Conservation (phyloP, 2,888 invertebrate genomes). For the Philaethria dido region DNA sequence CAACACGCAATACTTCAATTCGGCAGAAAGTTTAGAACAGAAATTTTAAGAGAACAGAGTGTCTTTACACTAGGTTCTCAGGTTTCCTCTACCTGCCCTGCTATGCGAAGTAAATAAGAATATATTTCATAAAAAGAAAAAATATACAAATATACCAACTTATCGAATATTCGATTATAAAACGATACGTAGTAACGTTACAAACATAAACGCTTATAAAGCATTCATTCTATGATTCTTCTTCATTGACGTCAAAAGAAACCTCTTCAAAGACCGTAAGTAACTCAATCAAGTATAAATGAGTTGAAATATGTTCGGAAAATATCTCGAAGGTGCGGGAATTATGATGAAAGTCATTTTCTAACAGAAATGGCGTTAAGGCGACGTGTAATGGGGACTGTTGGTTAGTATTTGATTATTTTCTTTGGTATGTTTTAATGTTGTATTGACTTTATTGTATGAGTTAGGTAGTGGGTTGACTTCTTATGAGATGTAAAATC, state of each 20-base stretch:
- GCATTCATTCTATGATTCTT: constrained; percentile 24
- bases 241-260: constrained; percentile 42
- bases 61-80: too few relatives aligned
- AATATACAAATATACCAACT: not conserved
- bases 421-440: not conserved
- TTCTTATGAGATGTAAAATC: too few relatives aligned
- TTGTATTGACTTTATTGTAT: not conserved
- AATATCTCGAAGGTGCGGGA: constrained; percentile 61
- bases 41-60: too few relatives aligned
- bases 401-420: not conserved
- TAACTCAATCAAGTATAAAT: constrained; percentile 47
- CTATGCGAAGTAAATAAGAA: too few relatives aligned
- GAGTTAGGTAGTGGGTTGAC: too few relatives aligned
- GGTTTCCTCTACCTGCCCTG: too few relatives aligned
- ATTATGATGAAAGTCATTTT: constrained; percentile 71
- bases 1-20: too few relatives aligned
- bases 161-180: constrained; percentile 11
- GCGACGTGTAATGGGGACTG: constrained; percentile 45
- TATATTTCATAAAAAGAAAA: too few relatives aligned
- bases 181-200: constrained; percentile 5
- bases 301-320: constrained; percentile 51
- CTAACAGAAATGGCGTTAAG: constrained; percentile 55
- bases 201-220: constrained; percentile 19
- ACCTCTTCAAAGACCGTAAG: constrained; percentile 41
- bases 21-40: too few relatives aligned